Conservation (phyloP, 2,113 vertebrate genomes). For the Cebidichthys violaceus region DNA sequence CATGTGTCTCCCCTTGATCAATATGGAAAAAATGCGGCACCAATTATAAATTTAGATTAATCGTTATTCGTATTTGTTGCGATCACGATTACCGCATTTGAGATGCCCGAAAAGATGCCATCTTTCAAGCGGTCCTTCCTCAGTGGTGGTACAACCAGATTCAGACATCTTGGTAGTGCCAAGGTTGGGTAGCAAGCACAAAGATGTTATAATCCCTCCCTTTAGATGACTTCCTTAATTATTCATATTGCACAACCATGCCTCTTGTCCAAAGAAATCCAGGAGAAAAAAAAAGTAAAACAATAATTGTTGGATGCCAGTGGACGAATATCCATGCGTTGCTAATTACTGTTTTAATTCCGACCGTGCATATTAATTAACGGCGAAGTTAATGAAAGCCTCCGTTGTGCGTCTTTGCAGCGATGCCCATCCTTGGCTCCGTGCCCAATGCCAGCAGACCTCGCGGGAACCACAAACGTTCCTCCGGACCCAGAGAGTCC, state of each 20-base stretch:
- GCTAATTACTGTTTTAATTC: constrained; percentile 80
- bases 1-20: constrained; percentile 85
- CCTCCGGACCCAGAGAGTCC: constrained; percentile 82
- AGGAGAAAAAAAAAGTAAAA: constrained; percentile 58
- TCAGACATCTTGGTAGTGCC: constrained; percentile 82
- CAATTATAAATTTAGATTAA: constrained; percentile 75
- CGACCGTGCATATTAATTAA: constrained; percentile 66
- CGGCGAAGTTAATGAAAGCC: constrained; percentile 88
- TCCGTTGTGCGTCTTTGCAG: constrained; percentile 85
- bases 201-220: constrained; percentile 87
- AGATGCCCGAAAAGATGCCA: constrained; percentile 93
- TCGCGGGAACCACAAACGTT: constrained; percentile 85
- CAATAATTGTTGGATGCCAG: constrained; percentile 65
- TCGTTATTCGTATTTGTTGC: constrained; percentile 75
- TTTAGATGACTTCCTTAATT: constrained; percentile 86
- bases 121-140: constrained; percentile 71
- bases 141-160: constrained; percentile 73
- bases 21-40: constrained; percentile 77
- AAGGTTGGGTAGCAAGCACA: constrained; percentile 81
- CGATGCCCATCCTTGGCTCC: constrained; percentile 91
- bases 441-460: constrained; percentile 91
- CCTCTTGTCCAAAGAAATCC: constrained; percentile 82
- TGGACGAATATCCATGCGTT: constrained; percentile 71
- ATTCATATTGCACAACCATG: constrained; percentile 85
- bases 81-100: constrained; percentile 64